These are phyloP conservation scores for Keiferia lycopersicella DNA, from an alignment of 2,888 invertebrate genomes.

Conservation along the genomic window DNA sequence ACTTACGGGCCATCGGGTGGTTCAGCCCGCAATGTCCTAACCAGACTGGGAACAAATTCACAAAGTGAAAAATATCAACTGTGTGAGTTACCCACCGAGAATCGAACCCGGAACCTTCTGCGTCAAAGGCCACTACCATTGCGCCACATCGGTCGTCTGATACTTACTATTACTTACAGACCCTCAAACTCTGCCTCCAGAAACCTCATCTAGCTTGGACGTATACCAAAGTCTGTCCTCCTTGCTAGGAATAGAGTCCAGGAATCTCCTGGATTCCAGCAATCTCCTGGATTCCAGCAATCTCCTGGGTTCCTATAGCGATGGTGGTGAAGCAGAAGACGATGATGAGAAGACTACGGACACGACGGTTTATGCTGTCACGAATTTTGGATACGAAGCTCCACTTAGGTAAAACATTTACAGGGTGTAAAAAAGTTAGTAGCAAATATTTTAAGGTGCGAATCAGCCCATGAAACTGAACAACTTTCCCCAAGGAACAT, in stretches of 20 bases:
- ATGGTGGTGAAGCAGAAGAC: not conserved
- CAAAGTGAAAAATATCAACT: too few relatives aligned
- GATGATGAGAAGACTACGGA: not conserved
- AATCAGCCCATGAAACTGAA: too few relatives aligned
- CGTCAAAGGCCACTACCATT: too few relatives aligned
- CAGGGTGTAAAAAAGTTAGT: too few relatives aligned
- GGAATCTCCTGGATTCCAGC: not conserved
- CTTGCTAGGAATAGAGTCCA: not conserved
- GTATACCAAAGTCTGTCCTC: constrained; percentile 1
- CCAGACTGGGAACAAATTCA: too few relatives aligned
- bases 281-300: not conserved
- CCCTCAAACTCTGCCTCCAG: not conserved
- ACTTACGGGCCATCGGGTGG: too few relatives aligned
- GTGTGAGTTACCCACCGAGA: too few relatives aligned
- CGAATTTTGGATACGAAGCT: not conserved
- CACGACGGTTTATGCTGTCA: not conserved
- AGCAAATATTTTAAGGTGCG: too few relatives aligned
- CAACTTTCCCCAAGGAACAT: too few relatives aligned
- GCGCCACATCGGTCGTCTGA: too few relatives aligned
- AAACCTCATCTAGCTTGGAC: not conserved
- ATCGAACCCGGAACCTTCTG: too few relatives aligned
- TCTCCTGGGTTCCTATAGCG: not conserved
- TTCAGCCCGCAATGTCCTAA: too few relatives aligned
- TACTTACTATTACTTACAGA: not conserved
- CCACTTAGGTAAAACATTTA: not conserved